These are phyloP conservation scores for Drosophila serrata DNA, from an alignment of 1,140 invertebrate genomes.

Conservation along the genomic window DNA sequence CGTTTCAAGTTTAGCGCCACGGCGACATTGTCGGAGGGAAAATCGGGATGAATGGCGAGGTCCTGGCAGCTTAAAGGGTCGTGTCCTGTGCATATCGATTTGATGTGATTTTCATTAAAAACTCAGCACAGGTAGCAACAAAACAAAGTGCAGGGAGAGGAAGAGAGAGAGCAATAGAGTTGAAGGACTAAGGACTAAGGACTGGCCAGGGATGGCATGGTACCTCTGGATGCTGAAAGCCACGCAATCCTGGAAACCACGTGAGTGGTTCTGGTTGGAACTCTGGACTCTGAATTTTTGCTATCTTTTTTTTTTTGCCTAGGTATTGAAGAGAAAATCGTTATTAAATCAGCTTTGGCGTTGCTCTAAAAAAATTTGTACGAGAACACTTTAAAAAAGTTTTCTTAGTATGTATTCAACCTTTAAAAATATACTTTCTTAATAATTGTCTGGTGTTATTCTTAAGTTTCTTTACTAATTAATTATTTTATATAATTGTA, in stretches of 20 bases:
- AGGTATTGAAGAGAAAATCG: conserved; percentile 54
- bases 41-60: background rate
- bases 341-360: conserved; percentile 66
- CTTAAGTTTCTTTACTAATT: background rate
- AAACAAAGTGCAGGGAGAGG: conserved; percentile 30
- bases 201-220: background rate
- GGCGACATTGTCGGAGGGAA: conserved; percentile 30
- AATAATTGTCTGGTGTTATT: no score
- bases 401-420: no score
- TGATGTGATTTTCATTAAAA: conserved; percentile 82
- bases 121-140: conserved; percentile 66
- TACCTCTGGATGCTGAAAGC: conserved; percentile 40
- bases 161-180: background rate
- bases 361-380: conserved; percentile 11
- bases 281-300: conserved; percentile 6
- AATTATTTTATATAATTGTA: background rate
- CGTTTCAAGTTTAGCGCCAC: conserved; percentile 55
- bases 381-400: background rate
- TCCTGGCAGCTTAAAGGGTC: conserved; percentile 44
- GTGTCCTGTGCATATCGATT: conserved; percentile 72
- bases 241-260: conserved; percentile 50
- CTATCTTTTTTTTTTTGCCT: conserved; percentile 4
- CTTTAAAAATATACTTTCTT: background rate
- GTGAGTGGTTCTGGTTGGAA: conserved; percentile 36
- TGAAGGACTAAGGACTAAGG: conserved; percentile 6